phyloP scores from a whole-genome alignment of 1,140 invertebrate species.

The Euglossa dilemma region DNA sequence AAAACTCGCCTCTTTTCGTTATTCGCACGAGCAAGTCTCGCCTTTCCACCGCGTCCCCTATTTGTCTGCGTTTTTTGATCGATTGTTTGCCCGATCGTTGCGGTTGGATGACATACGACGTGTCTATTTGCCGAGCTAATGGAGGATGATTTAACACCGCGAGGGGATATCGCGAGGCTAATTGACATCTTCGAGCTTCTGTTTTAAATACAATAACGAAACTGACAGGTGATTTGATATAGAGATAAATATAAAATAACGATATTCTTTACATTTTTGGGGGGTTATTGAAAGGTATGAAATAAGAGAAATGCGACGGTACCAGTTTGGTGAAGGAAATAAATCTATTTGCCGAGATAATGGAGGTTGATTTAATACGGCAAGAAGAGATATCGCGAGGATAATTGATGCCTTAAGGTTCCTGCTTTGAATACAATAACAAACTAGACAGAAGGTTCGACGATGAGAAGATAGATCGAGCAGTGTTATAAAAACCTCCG shows the following conservation, averaged over 20 bases:
- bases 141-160: not conserved
- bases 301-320: too few relatives aligned
- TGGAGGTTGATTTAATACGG: not conserved
- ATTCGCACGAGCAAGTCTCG: too few relatives aligned
- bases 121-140: slow-evolving; percentile 1
- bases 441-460: not conserved
- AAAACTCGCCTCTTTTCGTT: too few relatives aligned
- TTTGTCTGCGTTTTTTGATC: not conserved
- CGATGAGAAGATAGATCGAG: not conserved
- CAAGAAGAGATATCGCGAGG: not conserved
- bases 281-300: too few relatives aligned
- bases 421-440: not conserved
- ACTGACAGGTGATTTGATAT: not conserved
- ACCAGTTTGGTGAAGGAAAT: too few relatives aligned
- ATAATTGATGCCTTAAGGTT: not conserved
- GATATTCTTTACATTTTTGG: too few relatives aligned
- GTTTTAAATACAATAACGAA: not conserved
- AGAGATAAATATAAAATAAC: not conserved
- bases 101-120: not conserved
- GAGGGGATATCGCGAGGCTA: not conserved
- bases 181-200: not conserved
- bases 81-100: not conserved
- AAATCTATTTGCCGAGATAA: not conserved
- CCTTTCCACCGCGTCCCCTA: too few relatives aligned
- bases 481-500: too few relatives aligned